phyloP scores from a whole-genome alignment of 53 echinoderm and acorn worm species.

The Hippasteria phrygiana region DNA sequence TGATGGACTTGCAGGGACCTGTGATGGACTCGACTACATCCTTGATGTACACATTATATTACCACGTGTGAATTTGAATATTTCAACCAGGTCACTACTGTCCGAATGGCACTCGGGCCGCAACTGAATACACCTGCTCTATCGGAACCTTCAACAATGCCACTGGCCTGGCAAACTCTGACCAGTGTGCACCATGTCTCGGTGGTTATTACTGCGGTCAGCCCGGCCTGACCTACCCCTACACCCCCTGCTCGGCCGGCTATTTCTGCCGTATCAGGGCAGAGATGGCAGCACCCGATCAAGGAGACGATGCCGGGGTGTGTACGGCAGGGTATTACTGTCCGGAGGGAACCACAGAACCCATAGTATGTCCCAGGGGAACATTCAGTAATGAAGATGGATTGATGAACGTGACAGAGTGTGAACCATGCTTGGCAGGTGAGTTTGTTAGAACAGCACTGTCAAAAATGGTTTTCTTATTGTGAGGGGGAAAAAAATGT shows the following conservation, averaged over 20 bases:
- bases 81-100: slow-evolving; percentile 83
- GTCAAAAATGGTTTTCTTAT: no score
- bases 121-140: slow-evolving; percentile 84
- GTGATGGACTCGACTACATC: no score
- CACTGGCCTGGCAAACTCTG: slow-evolving; percentile 80
- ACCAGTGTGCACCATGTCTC: slow-evolving; percentile 90
- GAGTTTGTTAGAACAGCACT: no score
- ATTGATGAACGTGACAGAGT: slow-evolving; percentile 94
- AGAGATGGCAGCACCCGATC: slow-evolving; percentile 81
- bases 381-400: slow-evolving; percentile 91
- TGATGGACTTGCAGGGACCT: no score
- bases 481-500: no score
- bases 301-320: slow-evolving; percentile 79
- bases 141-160: slow-evolving; percentile 97
- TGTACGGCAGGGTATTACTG: slow-evolving; percentile 94
- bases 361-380: slow-evolving; percentile 84
- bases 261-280: slow-evolving; percentile 90
- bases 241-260: slow-evolving; percentile 88
- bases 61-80: not conserved
- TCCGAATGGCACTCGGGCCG: slow-evolving; percentile 85
- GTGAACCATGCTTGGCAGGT: slow-evolving; percentile 92
- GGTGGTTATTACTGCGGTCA: slow-evolving; percentile 98
- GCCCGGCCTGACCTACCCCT: slow-evolving; percentile 88
- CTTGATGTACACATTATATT: not conserved
- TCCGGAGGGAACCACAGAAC: slow-evolving; percentile 86